Evolutionary conservation across 2,113 vertebrate species (phyloP).

Genomic region (Mastomys natalensis): DNA sequence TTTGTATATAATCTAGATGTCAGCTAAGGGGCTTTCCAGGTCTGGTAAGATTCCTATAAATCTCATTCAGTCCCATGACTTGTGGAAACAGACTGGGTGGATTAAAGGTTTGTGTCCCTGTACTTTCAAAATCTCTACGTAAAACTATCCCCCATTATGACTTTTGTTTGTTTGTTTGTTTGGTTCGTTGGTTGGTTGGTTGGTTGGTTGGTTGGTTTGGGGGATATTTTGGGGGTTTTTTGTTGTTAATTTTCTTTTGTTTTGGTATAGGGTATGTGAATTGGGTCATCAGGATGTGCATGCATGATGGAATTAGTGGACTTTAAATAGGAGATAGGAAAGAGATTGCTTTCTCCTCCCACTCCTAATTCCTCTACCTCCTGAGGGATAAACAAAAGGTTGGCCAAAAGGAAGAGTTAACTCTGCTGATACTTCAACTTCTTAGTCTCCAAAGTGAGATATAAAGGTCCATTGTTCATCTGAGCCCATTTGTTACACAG

Average conservation of each 20-base stretch:
- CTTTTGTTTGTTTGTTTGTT: background rate
- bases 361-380: background rate
- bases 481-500: background rate
- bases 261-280: background rate
- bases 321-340: background rate
- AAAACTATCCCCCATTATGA: background rate
- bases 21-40: background rate
- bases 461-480: background rate
- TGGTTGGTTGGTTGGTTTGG: background rate
- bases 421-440: background rate
- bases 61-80: background rate
- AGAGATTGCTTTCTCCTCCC: background rate
- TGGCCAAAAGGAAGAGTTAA: background rate
- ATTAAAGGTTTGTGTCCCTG: background rate
- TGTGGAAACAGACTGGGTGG: background rate
- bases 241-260: background rate
- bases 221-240: background rate
- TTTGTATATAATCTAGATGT: conserved; percentile 1
- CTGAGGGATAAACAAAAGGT: background rate
- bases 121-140: background rate
- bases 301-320: background rate
- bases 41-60: background rate
- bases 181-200: background rate
- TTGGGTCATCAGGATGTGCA: background rate
- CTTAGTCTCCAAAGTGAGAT: background rate